phyloP scores from a whole-genome alignment of 2,888 invertebrate species.

The Noctua janthina region DNA sequence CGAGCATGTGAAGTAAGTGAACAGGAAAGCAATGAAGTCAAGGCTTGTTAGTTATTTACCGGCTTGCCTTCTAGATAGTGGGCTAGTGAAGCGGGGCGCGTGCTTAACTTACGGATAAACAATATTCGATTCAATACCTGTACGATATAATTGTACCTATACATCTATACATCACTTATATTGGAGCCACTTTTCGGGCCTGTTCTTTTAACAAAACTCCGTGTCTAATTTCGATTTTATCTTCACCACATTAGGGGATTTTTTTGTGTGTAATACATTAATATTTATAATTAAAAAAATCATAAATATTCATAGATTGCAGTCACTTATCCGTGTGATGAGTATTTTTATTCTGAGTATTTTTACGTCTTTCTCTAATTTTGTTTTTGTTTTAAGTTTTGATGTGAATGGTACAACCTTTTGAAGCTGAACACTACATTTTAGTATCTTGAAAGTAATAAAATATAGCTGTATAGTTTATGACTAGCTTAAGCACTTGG shows the following conservation, averaged over 20 bases:
- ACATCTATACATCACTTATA: neutral
- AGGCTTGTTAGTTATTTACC: slow-evolving; percentile 68
- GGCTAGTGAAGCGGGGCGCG: slow-evolving; percentile 54
- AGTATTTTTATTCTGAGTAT: neutral
- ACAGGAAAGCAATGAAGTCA: slow-evolving; percentile 68
- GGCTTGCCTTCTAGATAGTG: slow-evolving; percentile 64
- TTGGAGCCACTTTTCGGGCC: neutral
- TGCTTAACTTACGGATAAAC: slow-evolving; percentile 50
- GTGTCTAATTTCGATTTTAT: neutral
- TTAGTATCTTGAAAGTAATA: slow-evolving; percentile 22
- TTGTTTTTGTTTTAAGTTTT: neutral
- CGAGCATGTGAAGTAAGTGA: slow-evolving; percentile 25
- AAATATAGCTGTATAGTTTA: slow-evolving; percentile 20
- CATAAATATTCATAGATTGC: too few species aligned
- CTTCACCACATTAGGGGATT: neutral
- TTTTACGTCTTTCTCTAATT: neutral
- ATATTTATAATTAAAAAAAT: neutral
- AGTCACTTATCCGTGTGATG: neutral
- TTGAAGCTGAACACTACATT: slow-evolving; percentile 12
- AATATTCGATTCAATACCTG: slow-evolving; percentile 45
- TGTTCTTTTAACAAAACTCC: neutral
- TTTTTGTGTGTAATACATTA: neutral
- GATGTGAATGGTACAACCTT: slow-evolving; percentile 15
- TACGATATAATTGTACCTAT: slow-evolving; percentile 16
- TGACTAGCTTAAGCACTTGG: neutral